phyloP scores from a whole-genome alignment of 2,888 invertebrate species.

The Amphiduros pacificus region DNA sequence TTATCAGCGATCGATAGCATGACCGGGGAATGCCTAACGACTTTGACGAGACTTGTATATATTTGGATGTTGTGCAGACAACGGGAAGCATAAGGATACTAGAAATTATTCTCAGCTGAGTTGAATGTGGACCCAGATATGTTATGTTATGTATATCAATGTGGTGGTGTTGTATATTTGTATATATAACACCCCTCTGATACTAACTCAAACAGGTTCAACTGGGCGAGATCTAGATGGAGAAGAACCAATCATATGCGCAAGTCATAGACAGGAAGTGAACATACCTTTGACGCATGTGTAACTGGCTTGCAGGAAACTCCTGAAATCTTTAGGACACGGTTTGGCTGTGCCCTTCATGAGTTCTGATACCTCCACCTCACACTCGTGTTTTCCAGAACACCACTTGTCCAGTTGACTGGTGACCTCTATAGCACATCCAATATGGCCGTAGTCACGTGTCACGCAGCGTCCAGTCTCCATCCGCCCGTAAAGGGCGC shows the following conservation, averaged over 20 bases:
- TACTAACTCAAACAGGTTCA: too few relatives aligned
- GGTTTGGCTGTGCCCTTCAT: slow-evolving; percentile 9
- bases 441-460: slow-evolving; percentile 15
- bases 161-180: too few relatives aligned
- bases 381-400: slow-evolving; percentile 8
- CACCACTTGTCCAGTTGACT: slow-evolving; percentile 11
- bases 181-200: too few relatives aligned
- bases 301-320: slow-evolving; percentile 15
- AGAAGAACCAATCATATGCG: background rate
- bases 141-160: too few relatives aligned
- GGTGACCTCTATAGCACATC: slow-evolving; percentile 12
- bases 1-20: too few relatives aligned
- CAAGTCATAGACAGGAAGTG: background rate
- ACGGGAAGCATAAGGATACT: too few relatives aligned
- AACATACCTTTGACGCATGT: slow-evolving; percentile 15
- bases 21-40: too few relatives aligned
- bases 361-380: slow-evolving; percentile 6
- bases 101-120: too few relatives aligned
- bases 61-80: too few relatives aligned
- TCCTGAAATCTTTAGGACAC: slow-evolving; percentile 15
- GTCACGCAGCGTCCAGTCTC: slow-evolving; percentile 11
- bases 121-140: too few relatives aligned
- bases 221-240: too few relatives aligned
- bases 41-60: too few relatives aligned
- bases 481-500: slow-evolving; percentile 13